Percentiles rank a stretch among this genome's conserved stretches.
Evolutionary conservation across 2,888 invertebrate species (phyloP).

Genomic region (Melanchra persicariae): DNA sequence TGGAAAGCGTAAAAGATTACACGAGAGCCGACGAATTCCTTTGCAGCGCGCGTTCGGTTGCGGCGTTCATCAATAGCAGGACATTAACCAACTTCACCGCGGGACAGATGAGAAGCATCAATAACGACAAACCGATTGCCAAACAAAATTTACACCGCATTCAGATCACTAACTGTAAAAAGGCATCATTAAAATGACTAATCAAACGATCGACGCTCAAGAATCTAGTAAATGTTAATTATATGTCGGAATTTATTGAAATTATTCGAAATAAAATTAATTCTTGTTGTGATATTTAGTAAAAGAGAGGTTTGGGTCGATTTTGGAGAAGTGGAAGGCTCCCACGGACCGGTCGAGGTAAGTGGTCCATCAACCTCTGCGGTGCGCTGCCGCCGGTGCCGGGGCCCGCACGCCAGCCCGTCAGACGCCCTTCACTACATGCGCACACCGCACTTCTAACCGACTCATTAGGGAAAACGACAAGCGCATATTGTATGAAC

Average conservation of each 20-base stretch:
- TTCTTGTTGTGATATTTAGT: constrained; percentile 80
- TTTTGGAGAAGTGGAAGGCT: constrained; percentile 78
- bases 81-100: constrained; percentile 75
- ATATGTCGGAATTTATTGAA: constrained; percentile 85
- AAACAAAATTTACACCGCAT: constrained; percentile 84
- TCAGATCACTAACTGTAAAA: constrained; percentile 87
- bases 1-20: constrained; percentile 88
- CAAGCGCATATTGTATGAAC: constrained; percentile 12
- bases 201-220: constrained; percentile 87
- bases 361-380: constrained; percentile 79
- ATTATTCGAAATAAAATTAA: constrained; percentile 84
- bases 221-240: constrained; percentile 87
- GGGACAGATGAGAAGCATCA: constrained; percentile 79
- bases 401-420: constrained; percentile 26
- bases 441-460: constrained; percentile 23
- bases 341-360: constrained; percentile 81
- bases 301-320: constrained; percentile 76
- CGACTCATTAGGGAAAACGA: constrained; percentile 18
- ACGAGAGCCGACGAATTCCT: constrained; percentile 85
- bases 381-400: constrained; percentile 37
- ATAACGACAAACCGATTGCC: constrained; percentile 80
- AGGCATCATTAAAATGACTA: constrained; percentile 86
- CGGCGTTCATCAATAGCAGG: constrained; percentile 75
- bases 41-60: constrained; percentile 71
- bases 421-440: constrained; percentile 46